Conservation (phyloP, 2,888 invertebrate species). For the Agrilus cyanescens region DNA sequence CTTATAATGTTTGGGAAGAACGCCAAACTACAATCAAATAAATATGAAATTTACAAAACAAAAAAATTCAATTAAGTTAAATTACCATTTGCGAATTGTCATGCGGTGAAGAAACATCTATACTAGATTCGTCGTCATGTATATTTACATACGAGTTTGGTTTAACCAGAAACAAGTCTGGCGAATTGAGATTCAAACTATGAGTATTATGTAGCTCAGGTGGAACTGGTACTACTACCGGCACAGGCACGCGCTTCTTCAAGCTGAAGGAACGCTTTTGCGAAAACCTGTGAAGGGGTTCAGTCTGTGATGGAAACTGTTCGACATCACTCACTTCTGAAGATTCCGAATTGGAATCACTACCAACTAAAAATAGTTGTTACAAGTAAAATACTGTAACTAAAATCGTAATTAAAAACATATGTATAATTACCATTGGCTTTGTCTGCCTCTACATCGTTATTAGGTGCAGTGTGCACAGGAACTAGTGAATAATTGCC, state of each 20-base stretch:
- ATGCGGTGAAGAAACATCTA: slow-evolving; percentile 52
- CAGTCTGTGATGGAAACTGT: slow-evolving; percentile 26
- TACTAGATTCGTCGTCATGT: slow-evolving; percentile 53
- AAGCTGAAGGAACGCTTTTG: slow-evolving; percentile 37
- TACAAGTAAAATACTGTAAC: background rate
- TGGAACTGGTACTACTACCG: slow-evolving; percentile 33
- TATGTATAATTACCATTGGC: slow-evolving; percentile 21
- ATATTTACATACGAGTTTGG: slow-evolving; percentile 38
- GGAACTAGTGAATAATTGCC: slow-evolving; percentile 27
- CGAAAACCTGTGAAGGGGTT: slow-evolving; percentile 28
- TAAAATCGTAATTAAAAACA: background rate
- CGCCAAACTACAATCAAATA: slow-evolving; percentile 35
- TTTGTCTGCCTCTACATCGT: slow-evolving; percentile 29
- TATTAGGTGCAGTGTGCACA: slow-evolving; percentile 27
- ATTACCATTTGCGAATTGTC: slow-evolving; percentile 52
- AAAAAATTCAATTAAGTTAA: slow-evolving; percentile 7
- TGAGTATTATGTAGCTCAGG: slow-evolving; percentile 48
- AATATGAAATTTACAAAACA: slow-evolving; percentile 7
- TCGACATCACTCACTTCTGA: slow-evolving; percentile 32
- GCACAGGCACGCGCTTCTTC: slow-evolving; percentile 31
- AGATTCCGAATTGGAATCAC: slow-evolving; percentile 34
- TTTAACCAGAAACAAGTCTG: slow-evolving; percentile 33
- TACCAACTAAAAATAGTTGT: slow-evolving; percentile 20
- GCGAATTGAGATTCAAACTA: slow-evolving; percentile 31
- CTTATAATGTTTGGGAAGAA: slow-evolving; percentile 39